Conservation (phyloP, 1,140 invertebrate species). For the Lordiphosa collinella region DNA sequence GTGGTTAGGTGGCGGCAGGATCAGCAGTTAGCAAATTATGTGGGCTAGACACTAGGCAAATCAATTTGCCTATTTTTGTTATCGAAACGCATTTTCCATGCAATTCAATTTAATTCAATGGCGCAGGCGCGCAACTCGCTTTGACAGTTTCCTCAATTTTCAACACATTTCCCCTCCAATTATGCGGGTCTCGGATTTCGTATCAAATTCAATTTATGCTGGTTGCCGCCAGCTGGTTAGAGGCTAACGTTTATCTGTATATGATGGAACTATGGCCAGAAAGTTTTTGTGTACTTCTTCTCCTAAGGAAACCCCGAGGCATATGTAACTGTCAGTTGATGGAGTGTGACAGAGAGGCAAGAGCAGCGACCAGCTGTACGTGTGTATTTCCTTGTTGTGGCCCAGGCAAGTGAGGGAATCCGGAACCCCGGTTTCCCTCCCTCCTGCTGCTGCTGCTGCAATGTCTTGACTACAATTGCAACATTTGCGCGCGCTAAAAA, state of each 20-base stretch:
- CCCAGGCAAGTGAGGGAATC: slow-evolving; percentile 34
- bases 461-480: slow-evolving; percentile 61
- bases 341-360: neutral
- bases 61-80: neutral
- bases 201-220: slow-evolving; percentile 67
- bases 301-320: neutral
- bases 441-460: slow-evolving; percentile 36
- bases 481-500: slow-evolving; percentile 73
- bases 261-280: slow-evolving; percentile 1
- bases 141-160: slow-evolving; percentile 15
- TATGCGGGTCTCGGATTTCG: slow-evolving; percentile 59
- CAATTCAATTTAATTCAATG: slow-evolving; percentile 30
- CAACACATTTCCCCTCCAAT: slow-evolving; percentile 49
- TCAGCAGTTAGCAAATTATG: slow-evolving; percentile 17
- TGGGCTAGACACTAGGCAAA: slow-evolving; percentile 15
- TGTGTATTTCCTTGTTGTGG: slow-evolving; percentile 9
- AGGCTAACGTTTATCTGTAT: slow-evolving; percentile 37
- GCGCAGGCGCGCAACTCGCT: slow-evolving; percentile 27
- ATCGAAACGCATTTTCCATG: slow-evolving; percentile 22
- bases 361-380: slow-evolving; percentile 35
- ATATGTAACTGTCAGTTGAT: slow-evolving; percentile 11
- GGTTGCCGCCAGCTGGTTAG: slow-evolving; percentile 56
- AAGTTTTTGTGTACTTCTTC: neutral
- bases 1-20: slow-evolving; percentile 29
- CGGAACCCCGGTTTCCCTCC: slow-evolving; percentile 28